phyloP scores from a whole-genome alignment of 2,797 vertebrate species.

The Fundulus diaphanus region DNA sequence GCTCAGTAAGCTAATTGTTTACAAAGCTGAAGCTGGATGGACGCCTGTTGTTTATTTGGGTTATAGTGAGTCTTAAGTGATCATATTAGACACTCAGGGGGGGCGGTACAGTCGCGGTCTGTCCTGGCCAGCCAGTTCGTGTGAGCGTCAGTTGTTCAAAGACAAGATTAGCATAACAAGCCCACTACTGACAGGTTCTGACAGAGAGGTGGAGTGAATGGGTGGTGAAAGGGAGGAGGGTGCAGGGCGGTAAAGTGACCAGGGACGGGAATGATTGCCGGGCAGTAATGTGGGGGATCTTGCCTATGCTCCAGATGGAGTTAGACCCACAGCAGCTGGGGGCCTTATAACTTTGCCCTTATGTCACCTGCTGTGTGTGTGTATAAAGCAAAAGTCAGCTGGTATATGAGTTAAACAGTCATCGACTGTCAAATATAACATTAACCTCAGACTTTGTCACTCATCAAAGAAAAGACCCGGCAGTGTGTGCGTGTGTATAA shows the following conservation, averaged over 20 bases:
- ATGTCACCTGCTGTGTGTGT: slow-evolving; percentile 61
- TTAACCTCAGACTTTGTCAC: slow-evolving; percentile 77
- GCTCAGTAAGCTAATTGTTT: slow-evolving; percentile 57
- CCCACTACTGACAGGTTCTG: slow-evolving; percentile 67
- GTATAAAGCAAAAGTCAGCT: slow-evolving; percentile 86
- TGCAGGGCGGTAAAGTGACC: slow-evolving; percentile 49
- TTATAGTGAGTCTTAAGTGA: slow-evolving; percentile 45
- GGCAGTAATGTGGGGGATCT: slow-evolving; percentile 82
- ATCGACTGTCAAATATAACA: slow-evolving; percentile 86
- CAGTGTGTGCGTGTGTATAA: slow-evolving; percentile 49
- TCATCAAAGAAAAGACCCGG: slow-evolving; percentile 51
- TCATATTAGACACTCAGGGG: slow-evolving; percentile 34
- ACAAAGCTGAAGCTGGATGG: slow-evolving; percentile 36
- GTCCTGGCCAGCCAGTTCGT: slow-evolving; percentile 68
- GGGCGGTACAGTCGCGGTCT: slow-evolving; percentile 49
- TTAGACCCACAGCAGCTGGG: slow-evolving; percentile 93
- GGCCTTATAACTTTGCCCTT: slow-evolving; percentile 73
- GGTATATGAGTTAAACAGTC: slow-evolving; percentile 83
- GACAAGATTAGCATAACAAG: slow-evolving; percentile 85
- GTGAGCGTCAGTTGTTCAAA: slow-evolving; percentile 63
- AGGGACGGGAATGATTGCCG: slow-evolving; percentile 50
- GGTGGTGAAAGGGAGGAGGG: slow-evolving; percentile 25
- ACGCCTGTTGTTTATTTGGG: slow-evolving; percentile 42
- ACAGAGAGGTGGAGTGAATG: slow-evolving; percentile 38
- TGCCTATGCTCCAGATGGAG: slow-evolving; percentile 94